Evolutionary conservation across 1,140 invertebrate species (phyloP).

Genomic region (Tenebrio molitor): DNA sequence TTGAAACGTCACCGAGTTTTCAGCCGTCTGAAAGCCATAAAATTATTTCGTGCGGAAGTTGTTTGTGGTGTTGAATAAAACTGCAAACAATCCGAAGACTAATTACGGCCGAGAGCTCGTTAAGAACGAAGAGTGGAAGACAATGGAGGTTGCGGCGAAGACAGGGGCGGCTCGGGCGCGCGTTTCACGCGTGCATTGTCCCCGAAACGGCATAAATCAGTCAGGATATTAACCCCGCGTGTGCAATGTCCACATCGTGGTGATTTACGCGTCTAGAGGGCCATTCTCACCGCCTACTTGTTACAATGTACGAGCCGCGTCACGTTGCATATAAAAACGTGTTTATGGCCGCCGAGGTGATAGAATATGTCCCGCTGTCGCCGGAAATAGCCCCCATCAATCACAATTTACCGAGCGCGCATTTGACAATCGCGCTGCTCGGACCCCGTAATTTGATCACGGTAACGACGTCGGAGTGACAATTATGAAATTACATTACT

Average conservation of each 20-base stretch:
- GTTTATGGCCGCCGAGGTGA: constrained; percentile 63
- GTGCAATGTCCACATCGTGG: constrained; percentile 64
- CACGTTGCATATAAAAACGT: constrained; percentile 64
- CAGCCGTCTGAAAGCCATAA: constrained; percentile 33
- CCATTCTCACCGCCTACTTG: constrained; percentile 64
- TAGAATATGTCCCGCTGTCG: constrained; percentile 61
- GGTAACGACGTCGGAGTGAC: constrained; percentile 63
- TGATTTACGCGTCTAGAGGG: constrained; percentile 65
- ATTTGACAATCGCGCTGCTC: constrained; percentile 50
- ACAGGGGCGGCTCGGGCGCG: constrained; percentile 24
- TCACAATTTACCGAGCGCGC: constrained; percentile 60
- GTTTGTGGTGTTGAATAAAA: constrained; percentile 37
- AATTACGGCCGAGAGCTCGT: constrained; percentile 35
- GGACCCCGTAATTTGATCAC: constrained; percentile 53
- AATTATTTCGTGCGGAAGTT: constrained; percentile 40
- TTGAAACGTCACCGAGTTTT: constrained; percentile 10
- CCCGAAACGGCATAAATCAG: constrained; percentile 59
- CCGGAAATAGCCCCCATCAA: constrained; percentile 63
- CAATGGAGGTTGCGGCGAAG: constrained; percentile 29
- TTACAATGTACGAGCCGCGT: constrained; percentile 60
- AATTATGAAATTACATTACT: constrained; percentile 65
- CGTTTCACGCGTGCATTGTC: constrained; percentile 48
- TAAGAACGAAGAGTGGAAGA: constrained; percentile 35
- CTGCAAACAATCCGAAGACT: constrained; percentile 39
- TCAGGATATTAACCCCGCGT: constrained; percentile 64